Conservation (phyloP, 2,113 vertebrate genomes). For the Hippocampus comes region DNA sequence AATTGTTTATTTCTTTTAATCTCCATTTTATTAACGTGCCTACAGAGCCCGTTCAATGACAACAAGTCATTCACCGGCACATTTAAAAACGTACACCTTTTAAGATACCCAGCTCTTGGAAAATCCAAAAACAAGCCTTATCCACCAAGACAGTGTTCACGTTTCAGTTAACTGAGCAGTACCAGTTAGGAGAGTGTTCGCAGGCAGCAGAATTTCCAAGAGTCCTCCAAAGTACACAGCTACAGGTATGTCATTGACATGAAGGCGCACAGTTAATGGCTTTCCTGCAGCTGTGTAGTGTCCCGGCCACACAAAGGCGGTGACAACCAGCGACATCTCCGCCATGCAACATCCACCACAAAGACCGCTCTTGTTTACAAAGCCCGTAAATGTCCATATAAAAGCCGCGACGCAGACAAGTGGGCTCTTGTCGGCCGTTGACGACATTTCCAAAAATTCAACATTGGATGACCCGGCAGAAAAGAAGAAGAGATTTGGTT, state of each 20-base stretch:
- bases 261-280: not conserved
- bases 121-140: too few relatives aligned
- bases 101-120: too few relatives aligned
- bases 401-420: not conserved
- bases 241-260: not conserved
- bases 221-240: not conserved
- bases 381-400: not conserved
- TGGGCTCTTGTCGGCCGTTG: not conserved
- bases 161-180: too few relatives aligned
- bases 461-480: too few relatives aligned
- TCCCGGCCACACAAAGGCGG: conserved; percentile 37
- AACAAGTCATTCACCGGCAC: too few relatives aligned
- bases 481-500: too few relatives aligned
- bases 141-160: too few relatives aligned
- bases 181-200: too few relatives aligned
- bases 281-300: conserved; percentile 11
- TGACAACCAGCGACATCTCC: conserved; percentile 58
- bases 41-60: too few relatives aligned
- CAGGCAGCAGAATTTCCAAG: not conserved
- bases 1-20: too few relatives aligned
- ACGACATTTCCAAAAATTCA: not conserved
- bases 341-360: conserved; percentile 55
- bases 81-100: too few relatives aligned
- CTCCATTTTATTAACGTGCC: too few relatives aligned
- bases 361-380: conserved; percentile 47